Evolutionary conservation across 2,888 invertebrate genomes (phyloP), one percentile per base, ranked within the genome.

Genomic region (Macrophya alboannulata): DNA sequence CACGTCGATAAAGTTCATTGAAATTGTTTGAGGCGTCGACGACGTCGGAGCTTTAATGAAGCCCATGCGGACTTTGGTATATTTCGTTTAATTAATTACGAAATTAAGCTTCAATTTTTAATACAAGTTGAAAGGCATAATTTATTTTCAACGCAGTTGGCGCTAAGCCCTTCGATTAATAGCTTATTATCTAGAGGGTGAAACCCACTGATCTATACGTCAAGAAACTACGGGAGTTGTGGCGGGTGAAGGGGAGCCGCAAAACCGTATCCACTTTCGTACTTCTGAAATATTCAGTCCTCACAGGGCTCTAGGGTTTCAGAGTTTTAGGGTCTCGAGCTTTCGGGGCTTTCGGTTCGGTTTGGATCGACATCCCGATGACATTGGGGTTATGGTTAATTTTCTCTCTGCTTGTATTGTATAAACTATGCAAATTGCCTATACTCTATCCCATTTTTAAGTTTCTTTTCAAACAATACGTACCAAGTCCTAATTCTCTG

Each of bases 251-350:
- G 48, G 77, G 40, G 31, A 77, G 43, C 77, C 37, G 6, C 37
- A 31, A 55, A 77, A 77, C 77, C 77, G 77, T 77, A 77, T 77
- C 77, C 77, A 77, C 77, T 77, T 51, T 77, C 55, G 55, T 77
- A 77, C 37, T 77, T 77, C 77, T 77, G 51, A 77, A 77, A 77
- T 77, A 77, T 77, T 77, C 77, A 77, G 31, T 9, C 77, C 55
- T 77, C 77, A 37, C 77, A 21, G 4, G 45, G 72, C 43, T 74
- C 21, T 37, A 55, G 77, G 55, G 55, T 55, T 51, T 31, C 37
- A 31, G 31, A 43, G 37, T 77, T 77, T 77, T 31, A 77, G 55
- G 77, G 31, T 77, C 55, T 55, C 21, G 5, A 37, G 55, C 55
- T 55, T 51, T 43, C 37, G 15, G 51, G 77, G 51, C 21, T 55